A percentile compares a stretch with the other conserved stretches of the same genome.
Conservation (phyloP, 2,797 vertebrate genomes). For the Aratinga solstitialis region DNA sequence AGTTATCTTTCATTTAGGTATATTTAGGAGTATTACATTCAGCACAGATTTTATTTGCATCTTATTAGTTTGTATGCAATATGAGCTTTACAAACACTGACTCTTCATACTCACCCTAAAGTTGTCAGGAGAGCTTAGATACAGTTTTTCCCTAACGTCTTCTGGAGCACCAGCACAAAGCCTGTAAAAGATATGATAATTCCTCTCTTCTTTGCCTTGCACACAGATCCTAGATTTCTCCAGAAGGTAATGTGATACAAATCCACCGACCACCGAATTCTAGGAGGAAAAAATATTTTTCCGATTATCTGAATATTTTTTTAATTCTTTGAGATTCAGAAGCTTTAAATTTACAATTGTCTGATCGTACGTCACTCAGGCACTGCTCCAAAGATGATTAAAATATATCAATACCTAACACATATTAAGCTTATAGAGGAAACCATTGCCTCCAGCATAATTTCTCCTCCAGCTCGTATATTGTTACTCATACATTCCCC, state of each 20-base stretch:
- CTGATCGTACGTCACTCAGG: background rate
- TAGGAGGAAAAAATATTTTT: constrained; percentile 67
- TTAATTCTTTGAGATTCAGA: background rate
- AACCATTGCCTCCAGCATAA: background rate
- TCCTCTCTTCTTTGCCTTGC: constrained; percentile 93
- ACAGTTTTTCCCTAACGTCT: constrained; percentile 89
- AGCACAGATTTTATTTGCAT: background rate
- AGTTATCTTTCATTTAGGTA: background rate
- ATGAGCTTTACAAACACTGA: background rate
- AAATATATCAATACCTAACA: background rate
- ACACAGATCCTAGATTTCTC: constrained; percentile 97
- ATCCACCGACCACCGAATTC: constrained; percentile 93
- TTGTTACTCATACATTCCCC: background rate
- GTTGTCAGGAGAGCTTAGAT: constrained; percentile 89
- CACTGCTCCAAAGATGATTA: background rate
- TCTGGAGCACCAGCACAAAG: constrained; percentile 93
- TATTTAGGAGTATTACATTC: background rate
- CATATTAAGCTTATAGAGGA: background rate
- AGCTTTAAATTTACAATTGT: background rate
- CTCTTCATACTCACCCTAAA: constrained; percentile 87
- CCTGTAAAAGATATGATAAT: constrained; percentile 98
- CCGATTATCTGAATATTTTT: background rate
- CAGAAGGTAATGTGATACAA: constrained; percentile 97
- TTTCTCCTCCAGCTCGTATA: background rate
- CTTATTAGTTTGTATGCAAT: background rate